These are phyloP conservation scores for Acanthurus lineatus DNA, from an alignment of 2,797 vertebrate species.

Conservation along the genomic window DNA sequence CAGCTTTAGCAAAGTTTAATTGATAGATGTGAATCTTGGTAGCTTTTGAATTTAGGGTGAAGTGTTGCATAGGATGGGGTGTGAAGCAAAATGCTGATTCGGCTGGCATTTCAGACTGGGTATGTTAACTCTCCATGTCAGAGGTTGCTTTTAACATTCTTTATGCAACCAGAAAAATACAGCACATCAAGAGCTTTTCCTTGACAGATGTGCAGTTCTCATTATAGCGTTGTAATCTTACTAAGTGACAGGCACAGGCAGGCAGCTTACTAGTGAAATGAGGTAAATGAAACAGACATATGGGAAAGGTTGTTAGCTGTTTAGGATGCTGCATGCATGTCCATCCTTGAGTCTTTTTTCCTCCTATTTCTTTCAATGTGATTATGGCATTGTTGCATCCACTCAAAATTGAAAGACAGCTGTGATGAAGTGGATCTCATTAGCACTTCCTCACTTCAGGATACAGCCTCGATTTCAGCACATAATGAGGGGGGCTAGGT, in stretches of 20 bases:
- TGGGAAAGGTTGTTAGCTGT: slow-evolving; percentile 11
- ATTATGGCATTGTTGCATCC: slow-evolving; percentile 49
- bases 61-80: slow-evolving; percentile 21
- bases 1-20: slow-evolving; percentile 23
- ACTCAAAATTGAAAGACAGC: slow-evolving; percentile 52
- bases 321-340: slow-evolving; percentile 12
- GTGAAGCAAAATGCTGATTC: background rate
- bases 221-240: slow-evolving; percentile 14
- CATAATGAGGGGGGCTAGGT: slow-evolving; percentile 16
- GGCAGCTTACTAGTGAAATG: slow-evolving; percentile 31
- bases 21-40: slow-evolving; percentile 32
- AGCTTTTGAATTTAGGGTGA: slow-evolving; percentile 26
- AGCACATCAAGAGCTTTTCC: background rate
- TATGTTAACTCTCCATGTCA: background rate
- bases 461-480: slow-evolving; percentile 18
- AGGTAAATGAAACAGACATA: slow-evolving; percentile 42
- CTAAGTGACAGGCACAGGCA: slow-evolving; percentile 20
- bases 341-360: slow-evolving; percentile 25
- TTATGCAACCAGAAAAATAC: slow-evolving; percentile 3
- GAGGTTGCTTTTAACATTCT: background rate
- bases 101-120: background rate
- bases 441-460: slow-evolving; percentile 37
- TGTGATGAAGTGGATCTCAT: slow-evolving; percentile 61
- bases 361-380: slow-evolving; percentile 16
- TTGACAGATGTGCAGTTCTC: slow-evolving; percentile 20